Evolutionary conservation across 2,113 vertebrate genomes (phyloP).

Genomic region (Catharus bicknelli): DNA sequence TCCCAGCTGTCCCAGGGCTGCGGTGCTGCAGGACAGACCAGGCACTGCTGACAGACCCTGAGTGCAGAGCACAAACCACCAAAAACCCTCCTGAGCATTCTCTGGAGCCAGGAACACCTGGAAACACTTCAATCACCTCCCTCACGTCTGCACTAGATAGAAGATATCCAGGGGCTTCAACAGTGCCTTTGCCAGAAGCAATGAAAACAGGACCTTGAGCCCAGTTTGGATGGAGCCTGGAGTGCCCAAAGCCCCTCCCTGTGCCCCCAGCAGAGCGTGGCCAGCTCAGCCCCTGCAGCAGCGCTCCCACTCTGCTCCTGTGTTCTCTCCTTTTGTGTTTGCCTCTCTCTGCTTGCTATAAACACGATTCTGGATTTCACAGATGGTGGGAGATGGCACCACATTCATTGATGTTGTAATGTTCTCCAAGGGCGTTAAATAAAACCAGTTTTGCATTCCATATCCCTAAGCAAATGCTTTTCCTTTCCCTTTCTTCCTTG

Average conservation of each 20-base stretch:
- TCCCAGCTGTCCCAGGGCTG: neutral
- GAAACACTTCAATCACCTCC: slow-evolving; percentile 46
- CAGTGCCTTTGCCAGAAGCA: slow-evolving; percentile 12
- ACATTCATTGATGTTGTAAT: neutral
- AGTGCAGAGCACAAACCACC: neutral
- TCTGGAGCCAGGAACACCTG: slow-evolving; percentile 34
- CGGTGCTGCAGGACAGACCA: neutral
- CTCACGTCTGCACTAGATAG: neutral
- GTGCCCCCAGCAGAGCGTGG: neutral
- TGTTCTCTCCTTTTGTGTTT: neutral
- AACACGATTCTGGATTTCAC: neutral
- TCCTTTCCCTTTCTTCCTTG: neutral
- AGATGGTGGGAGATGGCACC: neutral
- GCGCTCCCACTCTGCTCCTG: neutral
- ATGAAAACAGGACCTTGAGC: neutral
- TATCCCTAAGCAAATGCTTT: neutral
- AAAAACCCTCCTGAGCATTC: neutral
- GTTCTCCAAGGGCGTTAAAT: slow-evolving; percentile 12
- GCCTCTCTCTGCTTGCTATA: neutral
- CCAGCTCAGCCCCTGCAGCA: neutral
- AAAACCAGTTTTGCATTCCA: neutral
- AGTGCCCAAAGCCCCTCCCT: neutral
- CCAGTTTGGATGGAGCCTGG: neutral
- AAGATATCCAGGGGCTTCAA: slow-evolving; percentile 37
- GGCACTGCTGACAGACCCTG: neutral